Percentiles rank a stretch among this genome's conserved stretches.
Evolutionary conservation across 2,113 vertebrate genomes (phyloP).

Genomic region (Tragelaphus strepsiceros): DNA sequence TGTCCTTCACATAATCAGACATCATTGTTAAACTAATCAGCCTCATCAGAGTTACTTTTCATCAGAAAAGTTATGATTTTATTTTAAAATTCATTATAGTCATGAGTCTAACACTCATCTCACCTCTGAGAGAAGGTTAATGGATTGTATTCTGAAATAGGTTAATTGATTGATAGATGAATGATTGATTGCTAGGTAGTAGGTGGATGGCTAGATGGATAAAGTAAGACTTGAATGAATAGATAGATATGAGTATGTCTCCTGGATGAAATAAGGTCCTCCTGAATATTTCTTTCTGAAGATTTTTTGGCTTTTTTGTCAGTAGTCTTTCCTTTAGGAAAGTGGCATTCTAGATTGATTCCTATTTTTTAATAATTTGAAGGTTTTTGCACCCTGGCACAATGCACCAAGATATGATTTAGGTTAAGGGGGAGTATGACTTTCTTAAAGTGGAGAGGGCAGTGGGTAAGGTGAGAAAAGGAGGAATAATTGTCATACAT

Average conservation of each 20-base stretch:
- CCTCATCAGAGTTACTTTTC: constrained; percentile 25
- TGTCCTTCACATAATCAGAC: constrained; percentile 34
- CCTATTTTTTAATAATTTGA: neutral
- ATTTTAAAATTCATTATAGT: constrained; percentile 1
- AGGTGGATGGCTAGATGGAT: neutral
- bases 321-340: neutral
- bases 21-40: constrained; percentile 48
- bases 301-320: neutral
- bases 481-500: neutral
- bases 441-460: neutral
- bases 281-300: neutral
- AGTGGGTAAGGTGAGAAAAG: neutral
- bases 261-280: neutral
- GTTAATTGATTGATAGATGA: neutral
- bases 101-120: neutral
- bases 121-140: neutral
- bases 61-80: constrained; percentile 34
- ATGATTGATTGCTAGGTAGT: neutral
- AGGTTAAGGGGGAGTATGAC: neutral
- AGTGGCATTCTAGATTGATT: neutral
- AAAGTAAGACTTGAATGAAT: neutral
- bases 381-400: neutral
- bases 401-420: neutral
- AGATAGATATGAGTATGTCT: neutral
- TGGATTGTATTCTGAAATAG: neutral